Base-by-base conservation (phyloP, 1,140 invertebrate genomes). In the Drosophila littoralis region DNA sequence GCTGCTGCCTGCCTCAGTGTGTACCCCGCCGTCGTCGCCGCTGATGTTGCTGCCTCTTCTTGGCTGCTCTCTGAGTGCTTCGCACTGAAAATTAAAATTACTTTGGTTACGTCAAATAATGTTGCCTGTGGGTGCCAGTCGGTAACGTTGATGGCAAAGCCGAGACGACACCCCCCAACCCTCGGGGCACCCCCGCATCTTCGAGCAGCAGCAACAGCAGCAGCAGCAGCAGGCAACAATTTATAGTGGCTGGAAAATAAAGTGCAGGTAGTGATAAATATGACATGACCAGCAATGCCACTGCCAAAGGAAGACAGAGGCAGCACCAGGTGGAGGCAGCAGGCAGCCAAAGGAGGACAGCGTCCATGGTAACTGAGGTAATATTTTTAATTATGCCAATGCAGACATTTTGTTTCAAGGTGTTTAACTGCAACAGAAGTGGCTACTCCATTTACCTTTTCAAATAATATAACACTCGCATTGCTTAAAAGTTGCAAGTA, bases 31-130 rank as follows among this genome's bases (percentile, higher is more conserved):
- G 35, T 1, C 48, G 4, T 33, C 9, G 9, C 38, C 32, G 4
- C 22, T 17, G 10, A 28, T n/a, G 28, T 13, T 43, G 22, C 38
- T 6, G 36, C 15, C 35, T 12, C 12, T 17, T 17, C 36, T 36
- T 70, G 28, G 55, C 58, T 76, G 60, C 63, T 64, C 65, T 65
- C 61, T 66, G 67, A 81, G 79, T 75, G 67, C 66, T 81, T 79
- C 65, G 50, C 71, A 78, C 75, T 82, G 83, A 86, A 86, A 85
- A 86, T 86, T 86, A 88, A 86, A 86, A 86, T 86, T 88, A 88
- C 83, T 86, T 86, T 88, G 82, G 82, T 86, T 88, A 86, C 79
- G 75, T 86, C 79, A 88, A 88, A 86, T 88, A 88, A 88, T 83
- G 82, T 86, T 79, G 82, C 82, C 83, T 79, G 83, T 78, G 82